These are phyloP conservation scores for Lota lota DNA, from an alignment of 2,113 vertebrate species.

Conservation along the genomic window DNA sequence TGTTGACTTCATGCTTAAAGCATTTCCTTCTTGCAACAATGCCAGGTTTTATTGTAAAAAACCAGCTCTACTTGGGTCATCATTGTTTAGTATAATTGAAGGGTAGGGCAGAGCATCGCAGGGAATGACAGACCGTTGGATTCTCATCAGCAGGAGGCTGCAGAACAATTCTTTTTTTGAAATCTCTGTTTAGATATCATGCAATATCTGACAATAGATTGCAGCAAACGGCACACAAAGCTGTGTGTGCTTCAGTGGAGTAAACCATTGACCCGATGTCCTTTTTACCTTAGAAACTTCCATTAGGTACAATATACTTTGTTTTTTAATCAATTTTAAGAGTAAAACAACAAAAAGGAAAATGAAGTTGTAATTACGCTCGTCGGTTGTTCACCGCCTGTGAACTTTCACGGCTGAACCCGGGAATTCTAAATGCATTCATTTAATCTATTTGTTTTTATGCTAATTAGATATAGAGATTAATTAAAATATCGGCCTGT, in stretches of 20 bases:
- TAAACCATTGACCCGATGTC: conserved; percentile 14
- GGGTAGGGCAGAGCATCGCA: background rate
- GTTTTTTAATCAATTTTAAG: background rate
- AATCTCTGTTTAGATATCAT: conserved; percentile 11
- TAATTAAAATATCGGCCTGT: background rate
- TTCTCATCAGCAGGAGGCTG: background rate
- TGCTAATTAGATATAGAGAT: background rate
- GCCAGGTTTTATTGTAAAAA: conserved; percentile 13
- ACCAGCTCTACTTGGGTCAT: background rate
- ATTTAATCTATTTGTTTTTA: background rate
- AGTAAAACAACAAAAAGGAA: background rate
- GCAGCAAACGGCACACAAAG: conserved; percentile 8
- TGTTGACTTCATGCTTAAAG: background rate
- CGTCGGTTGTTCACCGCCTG: too few species aligned
- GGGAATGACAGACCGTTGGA: background rate
- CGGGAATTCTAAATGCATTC: background rate
- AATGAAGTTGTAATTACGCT: background rate
- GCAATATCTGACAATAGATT: conserved; percentile 5
- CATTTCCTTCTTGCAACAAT: conserved; percentile 13
- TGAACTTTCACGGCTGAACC: too few species aligned
- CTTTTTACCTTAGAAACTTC: background rate
- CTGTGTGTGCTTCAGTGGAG: background rate
- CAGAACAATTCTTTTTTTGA: background rate
- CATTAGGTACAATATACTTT: background rate
- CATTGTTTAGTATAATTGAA: background rate